Base-by-base conservation (phyloP, 2,797 vertebrate genomes). In the Bradypodion ventrale region DNA sequence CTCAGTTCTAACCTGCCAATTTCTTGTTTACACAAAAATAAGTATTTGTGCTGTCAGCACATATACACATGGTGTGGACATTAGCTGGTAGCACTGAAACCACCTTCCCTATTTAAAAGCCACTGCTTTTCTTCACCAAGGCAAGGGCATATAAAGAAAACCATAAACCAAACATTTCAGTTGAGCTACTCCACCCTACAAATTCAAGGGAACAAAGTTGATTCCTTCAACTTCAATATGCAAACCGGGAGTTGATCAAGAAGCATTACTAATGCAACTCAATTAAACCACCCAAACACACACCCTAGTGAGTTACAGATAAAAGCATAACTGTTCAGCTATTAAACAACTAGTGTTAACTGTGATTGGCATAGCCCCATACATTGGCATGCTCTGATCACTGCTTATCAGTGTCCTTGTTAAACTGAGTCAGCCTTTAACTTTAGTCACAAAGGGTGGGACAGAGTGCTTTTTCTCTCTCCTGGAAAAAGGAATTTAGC, bases 121-220 rank as follows among this genome's bases (percentile, higher is more conserved):
- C 72, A 40, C 73, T 44, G 13, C 16, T 0, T 62, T 72, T 56
- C 65, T 0, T 32, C 44, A 74, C 40, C 3, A 63, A 8, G 27
- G 49, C 15, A 3, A 42, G 4, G 1, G 15, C 0, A 2, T 29
- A 79, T 75, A 42, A 56, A 46, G 74, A 40, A 21, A 49, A 42
- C 79, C 42, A 82, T 80, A 1, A 70, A 75, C 37, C 87, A 84
- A 84, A 84, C 63, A 75, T 15, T 3, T 16, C 73, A 85, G 65
- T 63, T 77, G 27, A 4, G 0, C 56, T 66, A 77, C 85, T 52
- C 70, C 91, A 91, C 87, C 80, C 86, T 87, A 59, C n/a, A 56
- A 76, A 83, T 59, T 63, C 86, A 52, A n/a, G 85, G 44, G 85
- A 15, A 37, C 86, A 65, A 16, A 62, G 44, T 37, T 78, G 78